A percentile compares a stretch with the other conserved stretches of the same genome.
Evolutionary conservation across 2,797 vertebrate species (phyloP).

Genomic region (Sebastes elongatus): DNA sequence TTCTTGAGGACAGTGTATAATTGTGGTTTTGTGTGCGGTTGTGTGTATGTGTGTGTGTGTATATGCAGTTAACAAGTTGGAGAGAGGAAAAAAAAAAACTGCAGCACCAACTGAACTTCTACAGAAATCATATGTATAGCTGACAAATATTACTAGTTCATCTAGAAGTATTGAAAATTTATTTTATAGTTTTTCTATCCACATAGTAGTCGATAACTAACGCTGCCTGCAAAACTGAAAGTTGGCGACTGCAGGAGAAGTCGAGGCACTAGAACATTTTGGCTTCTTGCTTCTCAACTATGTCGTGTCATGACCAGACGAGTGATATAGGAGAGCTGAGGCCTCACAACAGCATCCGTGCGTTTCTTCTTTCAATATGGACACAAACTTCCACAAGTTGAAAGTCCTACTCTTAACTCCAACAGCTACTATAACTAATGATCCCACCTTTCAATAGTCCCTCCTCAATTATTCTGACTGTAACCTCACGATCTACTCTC

Average conservation of each 20-base stretch:
- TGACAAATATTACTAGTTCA: background rate
- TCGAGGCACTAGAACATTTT: background rate
- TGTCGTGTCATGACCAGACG: background rate
- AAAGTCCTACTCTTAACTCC: slow-evolving; percentile 37
- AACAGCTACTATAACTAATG: slow-evolving; percentile 65
- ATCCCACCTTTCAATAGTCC: slow-evolving; percentile 64
- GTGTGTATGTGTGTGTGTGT: background rate
- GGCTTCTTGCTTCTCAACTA: background rate
- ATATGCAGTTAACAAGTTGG: background rate
- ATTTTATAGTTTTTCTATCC: background rate
- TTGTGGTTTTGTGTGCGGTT: background rate
- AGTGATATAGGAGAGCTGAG: background rate
- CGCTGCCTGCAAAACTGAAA: background rate
- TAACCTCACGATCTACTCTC: slow-evolving; percentile 46
- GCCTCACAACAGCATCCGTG: background rate
- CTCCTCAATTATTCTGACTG: slow-evolving; percentile 60
- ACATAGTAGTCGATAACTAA: background rate
- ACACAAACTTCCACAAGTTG: slow-evolving; percentile 37
- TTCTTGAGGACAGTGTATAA: slow-evolving; percentile 11
- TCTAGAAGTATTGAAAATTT: background rate
- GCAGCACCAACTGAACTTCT: background rate
- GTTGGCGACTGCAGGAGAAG: background rate
- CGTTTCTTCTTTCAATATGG: slow-evolving; percentile 14
- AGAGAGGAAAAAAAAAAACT: background rate
- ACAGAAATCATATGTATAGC: background rate